These are phyloP conservation scores for Crepidodera aurea DNA, from an alignment of 2,888 invertebrate species.

Conservation along the genomic window DNA sequence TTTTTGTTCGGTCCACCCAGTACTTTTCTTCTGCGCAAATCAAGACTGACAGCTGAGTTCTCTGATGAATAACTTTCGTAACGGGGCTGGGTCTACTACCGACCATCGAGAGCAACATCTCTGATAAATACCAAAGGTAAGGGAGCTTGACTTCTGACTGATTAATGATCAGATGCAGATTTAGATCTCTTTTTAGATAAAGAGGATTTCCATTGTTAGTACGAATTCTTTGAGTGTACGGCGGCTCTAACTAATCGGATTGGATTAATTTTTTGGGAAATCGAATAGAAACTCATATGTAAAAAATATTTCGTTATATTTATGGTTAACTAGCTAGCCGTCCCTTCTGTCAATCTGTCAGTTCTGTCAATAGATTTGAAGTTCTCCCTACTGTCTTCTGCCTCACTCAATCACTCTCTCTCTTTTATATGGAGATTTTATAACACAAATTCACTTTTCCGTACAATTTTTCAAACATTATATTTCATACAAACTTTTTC, in stretches of 20 bases:
- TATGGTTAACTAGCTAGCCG: no score
- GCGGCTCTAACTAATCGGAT: neutral
- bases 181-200: conserved; percentile 16
- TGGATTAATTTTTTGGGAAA: conserved; percentile 1
- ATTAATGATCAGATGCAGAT: conserved; percentile 42
- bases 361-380: no score
- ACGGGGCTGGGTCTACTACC: conserved; percentile 3
- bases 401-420: no score
- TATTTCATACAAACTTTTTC: no score
- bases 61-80: conserved; percentile 45
- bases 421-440: no score
- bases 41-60: conserved; percentile 38
- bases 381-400: no score
- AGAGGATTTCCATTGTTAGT: neutral
- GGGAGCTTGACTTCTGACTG: conserved; percentile 44
- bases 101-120: conserved; percentile 23
- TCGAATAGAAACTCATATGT: no score
- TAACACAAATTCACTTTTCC: no score
- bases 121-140: conserved; percentile 43
- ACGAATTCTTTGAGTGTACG: neutral
- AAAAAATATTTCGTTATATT: no score
- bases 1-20: neutral
- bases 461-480: no score
- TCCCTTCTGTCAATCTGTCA: no score
- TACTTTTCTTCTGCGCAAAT: conserved; percentile 4